phyloP scores from a whole-genome alignment of 2,797 vertebrate species.

The Sparus aurata region DNA sequence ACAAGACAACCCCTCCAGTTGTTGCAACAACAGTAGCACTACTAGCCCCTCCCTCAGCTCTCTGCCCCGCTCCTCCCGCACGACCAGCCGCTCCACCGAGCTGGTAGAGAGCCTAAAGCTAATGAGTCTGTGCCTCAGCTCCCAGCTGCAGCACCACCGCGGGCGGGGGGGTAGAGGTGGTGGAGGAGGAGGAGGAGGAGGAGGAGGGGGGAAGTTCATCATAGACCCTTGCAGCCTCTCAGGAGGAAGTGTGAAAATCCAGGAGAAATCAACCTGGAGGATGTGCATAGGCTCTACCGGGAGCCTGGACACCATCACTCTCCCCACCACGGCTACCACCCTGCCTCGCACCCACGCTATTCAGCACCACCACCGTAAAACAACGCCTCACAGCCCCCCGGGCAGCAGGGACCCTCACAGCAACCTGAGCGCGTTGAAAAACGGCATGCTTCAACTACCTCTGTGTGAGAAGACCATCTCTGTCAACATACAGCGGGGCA shows the following conservation, averaged over 20 bases:
- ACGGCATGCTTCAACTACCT: constrained; percentile 96
- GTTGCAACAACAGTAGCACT: constrained; percentile 85
- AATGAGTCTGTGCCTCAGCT: constrained; percentile 94
- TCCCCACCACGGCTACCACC: constrained; percentile 68
- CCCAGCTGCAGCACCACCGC: constrained; percentile 88
- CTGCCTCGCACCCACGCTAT: constrained; percentile 63
- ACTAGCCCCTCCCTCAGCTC: constrained; percentile 53
- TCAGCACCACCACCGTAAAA: constrained; percentile 58
- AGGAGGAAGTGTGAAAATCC: constrained; percentile 88
- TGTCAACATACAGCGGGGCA: constrained; percentile 94
- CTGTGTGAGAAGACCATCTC: constrained; percentile 99
- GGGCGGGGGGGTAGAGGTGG: constrained; percentile 54
- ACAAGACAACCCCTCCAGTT: constrained; percentile 89
- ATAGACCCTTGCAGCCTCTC: constrained; percentile 91
- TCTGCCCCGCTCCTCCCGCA: constrained; percentile 57
- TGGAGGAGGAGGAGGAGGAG: constrained; percentile 11
- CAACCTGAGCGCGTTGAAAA: constrained; percentile 90
- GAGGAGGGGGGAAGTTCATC: constrained; percentile 85
- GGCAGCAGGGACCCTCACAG: constrained; percentile 71
- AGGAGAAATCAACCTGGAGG: constrained; percentile 95
- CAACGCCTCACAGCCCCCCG: constrained; percentile 16
- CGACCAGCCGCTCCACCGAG: constrained; percentile 84
- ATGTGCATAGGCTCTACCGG: constrained; percentile 92
- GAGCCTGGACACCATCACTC: constrained; percentile 82
- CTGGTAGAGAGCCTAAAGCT: constrained; percentile 95